phyloP scores from a whole-genome alignment of 53 echinoderm and acorn worm genomes.

The Echinometra lucunter region DNA sequence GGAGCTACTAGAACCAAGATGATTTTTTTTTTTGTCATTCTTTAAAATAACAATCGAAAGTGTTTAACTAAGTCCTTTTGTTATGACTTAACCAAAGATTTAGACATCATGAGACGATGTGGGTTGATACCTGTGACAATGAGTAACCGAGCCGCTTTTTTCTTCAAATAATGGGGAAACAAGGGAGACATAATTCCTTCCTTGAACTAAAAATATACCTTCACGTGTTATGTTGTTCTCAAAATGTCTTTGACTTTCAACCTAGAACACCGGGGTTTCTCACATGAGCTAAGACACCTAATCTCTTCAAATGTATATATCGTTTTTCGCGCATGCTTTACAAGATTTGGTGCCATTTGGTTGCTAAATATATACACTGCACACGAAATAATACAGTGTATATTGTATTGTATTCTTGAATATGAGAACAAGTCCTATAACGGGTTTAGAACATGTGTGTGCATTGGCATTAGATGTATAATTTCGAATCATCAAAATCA shows the following conservation, averaged over 20 bases:
- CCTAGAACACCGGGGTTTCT: neutral
- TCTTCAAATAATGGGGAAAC: neutral
- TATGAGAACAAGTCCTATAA: no score
- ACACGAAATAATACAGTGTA: no score
- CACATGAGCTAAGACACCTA: neutral
- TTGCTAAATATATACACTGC: neutral
- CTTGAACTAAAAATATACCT: constrained; percentile 7
- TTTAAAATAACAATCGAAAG: no score
- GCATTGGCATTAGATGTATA: no score
- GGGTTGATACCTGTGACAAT: neutral
- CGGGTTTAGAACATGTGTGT: no score
- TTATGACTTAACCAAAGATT: neutral
- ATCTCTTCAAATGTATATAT: neutral
- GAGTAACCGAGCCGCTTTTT: neutral
- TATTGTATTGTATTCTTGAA: no score
- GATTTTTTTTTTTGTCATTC: no score
- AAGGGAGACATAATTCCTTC: constrained; percentile 23
- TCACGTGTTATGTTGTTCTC: neutral
- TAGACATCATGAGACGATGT: neutral
- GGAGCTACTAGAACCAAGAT: no score
- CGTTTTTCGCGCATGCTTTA: neutral
- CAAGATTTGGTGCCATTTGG: neutral
- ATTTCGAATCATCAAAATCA: no score
- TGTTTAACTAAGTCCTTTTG: no score
- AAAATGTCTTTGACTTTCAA: neutral